Conservation (phyloP, 2,888 invertebrate species). For the Litoditis marina region DNA sequence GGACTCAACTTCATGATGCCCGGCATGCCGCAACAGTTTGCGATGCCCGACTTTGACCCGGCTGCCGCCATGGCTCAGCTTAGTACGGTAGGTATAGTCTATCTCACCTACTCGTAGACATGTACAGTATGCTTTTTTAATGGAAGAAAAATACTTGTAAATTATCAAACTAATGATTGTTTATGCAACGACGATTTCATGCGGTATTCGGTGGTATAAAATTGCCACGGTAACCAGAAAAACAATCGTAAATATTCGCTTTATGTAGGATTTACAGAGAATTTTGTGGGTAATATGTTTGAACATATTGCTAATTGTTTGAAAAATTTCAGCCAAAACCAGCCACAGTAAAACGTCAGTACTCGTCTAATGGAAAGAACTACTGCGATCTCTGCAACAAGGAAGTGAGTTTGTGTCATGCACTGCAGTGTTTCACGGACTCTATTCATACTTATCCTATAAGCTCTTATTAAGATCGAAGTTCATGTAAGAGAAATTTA, state of each 20-base stretch:
- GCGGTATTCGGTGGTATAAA: too few species aligned
- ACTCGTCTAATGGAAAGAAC: conserved; percentile 59
- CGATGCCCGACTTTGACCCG: conserved; percentile 12
- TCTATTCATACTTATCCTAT: not conserved
- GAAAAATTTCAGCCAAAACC: conserved; percentile 2
- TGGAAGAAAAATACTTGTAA: too few species aligned
- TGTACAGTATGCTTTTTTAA: not conserved
- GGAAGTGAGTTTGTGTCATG: conserved; percentile 43
- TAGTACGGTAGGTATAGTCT: conserved; percentile 9
- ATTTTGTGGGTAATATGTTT: too few species aligned
- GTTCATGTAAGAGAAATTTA: not conserved
- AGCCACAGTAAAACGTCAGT: conserved; percentile 48
- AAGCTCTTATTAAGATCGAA: not conserved
- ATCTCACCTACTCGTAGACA: too few species aligned
- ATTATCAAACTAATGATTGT: too few species aligned
- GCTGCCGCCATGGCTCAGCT: conserved; percentile 12
- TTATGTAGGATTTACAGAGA: too few species aligned
- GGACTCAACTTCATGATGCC: conserved; percentile 3
- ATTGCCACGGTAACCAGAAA: too few species aligned
- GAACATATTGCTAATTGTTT: not conserved
- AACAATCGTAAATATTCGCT: too few species aligned
- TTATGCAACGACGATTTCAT: too few species aligned
- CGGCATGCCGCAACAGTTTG: conserved; percentile 9
- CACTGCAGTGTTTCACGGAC: not conserved
- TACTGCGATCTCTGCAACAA: conserved; percentile 63